Base-by-base conservation (phyloP, 2,113 vertebrate species). In the Clarias magur region DNA sequence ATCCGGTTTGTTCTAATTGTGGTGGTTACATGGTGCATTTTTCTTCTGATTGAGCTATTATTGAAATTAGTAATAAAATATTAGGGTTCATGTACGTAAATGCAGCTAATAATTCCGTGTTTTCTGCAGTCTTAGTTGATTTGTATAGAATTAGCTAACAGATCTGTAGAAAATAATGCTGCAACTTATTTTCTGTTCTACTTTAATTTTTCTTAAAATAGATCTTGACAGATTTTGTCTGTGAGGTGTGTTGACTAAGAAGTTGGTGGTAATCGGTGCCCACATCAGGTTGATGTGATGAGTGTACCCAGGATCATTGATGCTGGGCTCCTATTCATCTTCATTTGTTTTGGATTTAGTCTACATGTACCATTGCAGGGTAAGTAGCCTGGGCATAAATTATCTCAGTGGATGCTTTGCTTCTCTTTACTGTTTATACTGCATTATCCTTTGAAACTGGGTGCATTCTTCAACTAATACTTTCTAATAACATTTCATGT, bases 281-380 rank as follows among this genome's bases (percentile, higher is more conserved):
- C 38, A 53, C 15, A 82, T 87, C 78, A 82, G 53, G 30, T 42
- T 73, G 63, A 82, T 80, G 84, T 86, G 78, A 98, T 98, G 97
- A 95, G 90, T 92, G 88, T 88, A 83, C 88, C 89, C 8, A 88
- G 91, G 91, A 88, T 93, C 91, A 92, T 93, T 91, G 92, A 88
- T 91, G 89, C 94, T 88, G 63, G 82, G 92, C 91, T 90, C 91
- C 89, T 94, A 86, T 88, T 94, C 95, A 83, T 88, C 87, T 84
- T 92, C 72, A 91, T 85, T 83, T 91, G 94, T 91, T 83, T 85
- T 87, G 92, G 92, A 80, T 73, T 91, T 87, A 94, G 87, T 72
- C 87, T 94, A 53, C 25, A 94, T 84, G 96, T 98, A 89, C 97
- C 97, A n/a, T 92, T 95, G 91, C 94, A 96, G 92, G 95, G 97